Evolutionary conservation across 2,888 invertebrate species (phyloP).

Genomic region (Rhyacophila evoluta): DNA sequence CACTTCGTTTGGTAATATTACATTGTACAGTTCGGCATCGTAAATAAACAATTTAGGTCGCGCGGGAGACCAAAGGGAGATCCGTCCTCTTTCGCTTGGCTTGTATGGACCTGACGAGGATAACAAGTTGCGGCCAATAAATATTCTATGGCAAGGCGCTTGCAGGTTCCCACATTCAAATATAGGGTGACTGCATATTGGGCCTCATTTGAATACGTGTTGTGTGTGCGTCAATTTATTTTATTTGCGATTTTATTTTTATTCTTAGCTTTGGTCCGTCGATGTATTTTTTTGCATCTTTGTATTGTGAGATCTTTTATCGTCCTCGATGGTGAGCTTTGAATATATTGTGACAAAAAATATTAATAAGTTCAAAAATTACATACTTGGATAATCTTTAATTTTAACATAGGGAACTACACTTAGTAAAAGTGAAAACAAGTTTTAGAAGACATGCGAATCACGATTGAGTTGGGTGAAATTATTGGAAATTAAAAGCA

Average conservation of each 20-base stretch:
- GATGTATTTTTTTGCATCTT: neutral
- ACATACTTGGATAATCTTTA: too few species aligned
- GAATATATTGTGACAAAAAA: too few species aligned
- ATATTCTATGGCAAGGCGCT: slow-evolving; percentile 49
- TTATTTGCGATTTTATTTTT: slow-evolving; percentile 15
- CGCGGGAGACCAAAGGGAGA: slow-evolving; percentile 27
- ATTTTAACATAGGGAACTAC: too few species aligned
- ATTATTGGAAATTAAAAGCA: too few species aligned
- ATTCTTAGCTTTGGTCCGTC: neutral
- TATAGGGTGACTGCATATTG: slow-evolving; percentile 19
- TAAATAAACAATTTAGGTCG: slow-evolving; percentile 37
- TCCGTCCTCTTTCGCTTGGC: slow-evolving; percentile 29
- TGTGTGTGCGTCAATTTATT: slow-evolving; percentile 4
- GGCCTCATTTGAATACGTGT: slow-evolving; percentile 14
- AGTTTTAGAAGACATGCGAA: too few species aligned
- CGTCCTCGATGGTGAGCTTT: too few species aligned
- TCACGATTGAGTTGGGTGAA: too few species aligned
- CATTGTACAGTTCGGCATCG: slow-evolving; percentile 8
- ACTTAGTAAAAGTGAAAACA: too few species aligned
- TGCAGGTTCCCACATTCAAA: slow-evolving; percentile 45
- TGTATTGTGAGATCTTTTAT: neutral
- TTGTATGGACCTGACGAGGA: slow-evolving; percentile 45
- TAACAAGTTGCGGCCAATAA: slow-evolving; percentile 46
- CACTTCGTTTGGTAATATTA: neutral
- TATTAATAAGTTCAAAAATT: too few species aligned